Evolutionary conservation across 23 tunicate species (phyloP).

Genomic region (Styela clava): DNA sequence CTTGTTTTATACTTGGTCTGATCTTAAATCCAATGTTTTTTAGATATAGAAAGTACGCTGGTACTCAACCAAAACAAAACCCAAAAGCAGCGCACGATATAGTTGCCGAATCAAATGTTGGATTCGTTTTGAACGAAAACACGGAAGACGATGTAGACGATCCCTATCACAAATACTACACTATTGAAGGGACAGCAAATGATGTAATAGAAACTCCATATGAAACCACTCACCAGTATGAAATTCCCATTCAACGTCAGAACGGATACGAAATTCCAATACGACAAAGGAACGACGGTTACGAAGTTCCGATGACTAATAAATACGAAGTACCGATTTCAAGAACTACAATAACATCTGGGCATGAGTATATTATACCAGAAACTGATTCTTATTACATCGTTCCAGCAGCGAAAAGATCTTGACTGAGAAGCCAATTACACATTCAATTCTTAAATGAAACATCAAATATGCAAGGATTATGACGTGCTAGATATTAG

Average conservation of each 20-base stretch:
- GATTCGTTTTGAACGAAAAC: background rate
- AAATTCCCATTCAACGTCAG: background rate
- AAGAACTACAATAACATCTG: background rate
- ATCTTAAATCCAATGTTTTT: no score
- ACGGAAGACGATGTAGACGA: background rate
- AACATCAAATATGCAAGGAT: no score
- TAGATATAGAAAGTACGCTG: background rate
- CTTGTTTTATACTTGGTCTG: no score
- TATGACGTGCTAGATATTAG: no score
- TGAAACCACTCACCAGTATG: background rate
- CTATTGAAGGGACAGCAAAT: background rate
- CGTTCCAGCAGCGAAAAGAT: background rate
- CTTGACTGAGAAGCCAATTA: no score
- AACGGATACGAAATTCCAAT: background rate
- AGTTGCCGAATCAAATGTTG: background rate
- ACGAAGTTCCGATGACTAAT: background rate
- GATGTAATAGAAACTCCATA: background rate
- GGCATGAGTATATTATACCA: background rate
- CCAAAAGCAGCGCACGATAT: background rate
- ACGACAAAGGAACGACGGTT: background rate
- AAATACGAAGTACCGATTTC: background rate
- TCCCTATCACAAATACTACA: background rate
- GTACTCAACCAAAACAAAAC: background rate
- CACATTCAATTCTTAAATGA: no score
- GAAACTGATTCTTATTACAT: background rate